These are phyloP conservation scores for Lampris megalopsis DNA, from an alignment of 2,113 vertebrate species.

Conservation along the genomic window DNA sequence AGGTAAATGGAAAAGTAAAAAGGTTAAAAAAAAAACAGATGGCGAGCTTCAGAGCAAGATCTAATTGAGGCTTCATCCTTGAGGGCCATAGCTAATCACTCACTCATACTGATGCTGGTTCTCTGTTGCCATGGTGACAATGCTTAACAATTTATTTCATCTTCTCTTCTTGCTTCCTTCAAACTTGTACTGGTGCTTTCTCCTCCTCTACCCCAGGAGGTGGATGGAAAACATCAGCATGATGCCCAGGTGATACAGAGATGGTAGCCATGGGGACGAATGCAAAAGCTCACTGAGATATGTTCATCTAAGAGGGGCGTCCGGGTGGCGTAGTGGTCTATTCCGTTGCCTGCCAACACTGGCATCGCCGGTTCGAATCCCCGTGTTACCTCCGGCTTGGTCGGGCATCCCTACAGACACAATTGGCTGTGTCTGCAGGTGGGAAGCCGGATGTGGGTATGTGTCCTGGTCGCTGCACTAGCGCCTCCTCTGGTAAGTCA, in stretches of 20 bases:
- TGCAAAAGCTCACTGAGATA: background rate
- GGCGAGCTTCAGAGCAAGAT: background rate
- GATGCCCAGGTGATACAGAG: background rate
- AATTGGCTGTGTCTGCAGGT: too few species aligned
- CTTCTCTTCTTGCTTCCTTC: constrained; percentile 20
- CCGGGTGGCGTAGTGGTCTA: too few species aligned
- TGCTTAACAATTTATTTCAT: constrained; percentile 29
- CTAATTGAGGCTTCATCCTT: constrained; percentile 52
- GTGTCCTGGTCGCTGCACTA: too few species aligned
- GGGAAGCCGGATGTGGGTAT: too few species aligned
- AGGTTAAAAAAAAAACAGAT: constrained; percentile 16
- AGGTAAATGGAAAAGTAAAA: constrained; percentile 39
- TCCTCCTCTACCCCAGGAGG: constrained; percentile 17
- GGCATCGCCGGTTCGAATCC: too few species aligned
- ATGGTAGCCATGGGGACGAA: background rate
- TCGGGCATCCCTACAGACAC: too few species aligned
- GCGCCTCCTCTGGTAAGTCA: too few species aligned
- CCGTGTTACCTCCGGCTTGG: too few species aligned
- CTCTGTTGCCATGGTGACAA: constrained; percentile 46
- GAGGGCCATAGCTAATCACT: constrained; percentile 53
- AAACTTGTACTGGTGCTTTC: constrained; percentile 48
- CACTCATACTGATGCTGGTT: constrained; percentile 20
- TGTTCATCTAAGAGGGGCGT: too few species aligned
- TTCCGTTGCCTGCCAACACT: too few species aligned
- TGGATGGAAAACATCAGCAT: constrained; percentile 36